These are phyloP conservation scores for Empidonax traillii DNA, from an alignment of 2,113 vertebrate species.

Conservation along the genomic window DNA sequence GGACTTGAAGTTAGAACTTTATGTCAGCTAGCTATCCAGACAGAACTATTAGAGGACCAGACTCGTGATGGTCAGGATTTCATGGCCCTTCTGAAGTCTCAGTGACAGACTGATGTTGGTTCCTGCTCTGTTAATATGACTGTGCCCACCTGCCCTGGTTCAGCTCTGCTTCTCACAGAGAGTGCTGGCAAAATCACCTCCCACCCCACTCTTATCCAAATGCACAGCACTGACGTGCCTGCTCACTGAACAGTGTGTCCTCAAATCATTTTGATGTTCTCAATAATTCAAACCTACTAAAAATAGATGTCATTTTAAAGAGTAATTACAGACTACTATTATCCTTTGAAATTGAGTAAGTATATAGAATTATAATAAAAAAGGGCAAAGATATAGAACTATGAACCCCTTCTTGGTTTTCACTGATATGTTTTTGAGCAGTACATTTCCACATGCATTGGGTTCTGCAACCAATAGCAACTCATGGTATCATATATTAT, in stretches of 20 bases:
- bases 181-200: not conserved
- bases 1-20: not conserved
- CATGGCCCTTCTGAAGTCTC: not conserved
- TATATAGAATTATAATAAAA: not conserved
- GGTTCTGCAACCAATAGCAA: not conserved
- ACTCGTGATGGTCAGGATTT: not conserved
- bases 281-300: slow-evolving; percentile 41
- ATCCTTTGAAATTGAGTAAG: slow-evolving; percentile 2
- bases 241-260: not conserved
- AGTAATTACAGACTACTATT: slow-evolving; percentile 11
- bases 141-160: not conserved
- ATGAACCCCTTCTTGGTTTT: not conserved
- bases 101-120: not conserved
- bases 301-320: slow-evolving; percentile 7
- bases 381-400: not conserved
- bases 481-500: not conserved
- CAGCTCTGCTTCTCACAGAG: not conserved
- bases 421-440: not conserved
- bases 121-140: not conserved
- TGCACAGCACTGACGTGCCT: rapidly evolving
- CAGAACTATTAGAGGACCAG: not conserved
- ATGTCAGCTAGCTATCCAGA: not conserved
- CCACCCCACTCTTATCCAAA: not conserved
- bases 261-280: not conserved
- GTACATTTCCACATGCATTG: not conserved